phyloP scores from a whole-genome alignment of 2,113 vertebrate genomes.

The Orthochromis malagaraziensis region DNA sequence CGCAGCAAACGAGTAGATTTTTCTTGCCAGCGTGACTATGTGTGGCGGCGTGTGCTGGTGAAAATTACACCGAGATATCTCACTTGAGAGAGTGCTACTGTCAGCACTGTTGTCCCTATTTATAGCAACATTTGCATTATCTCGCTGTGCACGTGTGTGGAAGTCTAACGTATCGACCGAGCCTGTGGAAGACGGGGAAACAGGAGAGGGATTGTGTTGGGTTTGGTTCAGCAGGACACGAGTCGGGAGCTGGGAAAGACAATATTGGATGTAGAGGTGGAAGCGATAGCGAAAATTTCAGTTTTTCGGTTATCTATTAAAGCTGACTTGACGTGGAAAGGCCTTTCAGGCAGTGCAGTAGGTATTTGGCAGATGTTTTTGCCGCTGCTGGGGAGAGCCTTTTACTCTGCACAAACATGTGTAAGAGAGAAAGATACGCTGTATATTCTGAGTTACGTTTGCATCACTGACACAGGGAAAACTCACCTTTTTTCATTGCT shows the following conservation, averaged over 20 bases:
- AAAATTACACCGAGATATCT: conserved; percentile 60
- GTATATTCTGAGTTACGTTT: neutral
- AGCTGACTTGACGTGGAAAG: conserved; percentile 42
- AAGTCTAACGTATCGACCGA: conserved; percentile 55
- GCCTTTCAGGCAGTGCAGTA: conserved; percentile 32
- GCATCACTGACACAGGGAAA: neutral
- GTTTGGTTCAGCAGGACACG: conserved; percentile 29
- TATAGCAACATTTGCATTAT: conserved; percentile 76
- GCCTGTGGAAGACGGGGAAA: conserved; percentile 35
- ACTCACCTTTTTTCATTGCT: neutral
- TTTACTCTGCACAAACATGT: conserved; percentile 2
- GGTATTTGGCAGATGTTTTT: conserved; percentile 42
- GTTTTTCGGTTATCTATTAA: conserved; percentile 39
- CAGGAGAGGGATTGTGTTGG: conserved; percentile 42
- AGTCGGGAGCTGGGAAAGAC: neutral
- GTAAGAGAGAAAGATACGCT: neutral
- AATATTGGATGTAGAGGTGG: conserved; percentile 31
- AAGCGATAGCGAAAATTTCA: conserved; percentile 14
- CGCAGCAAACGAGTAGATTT: conserved; percentile 7
- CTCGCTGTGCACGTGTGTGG: conserved; percentile 45
- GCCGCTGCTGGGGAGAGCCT: neutral
- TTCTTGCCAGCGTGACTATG: neutral
- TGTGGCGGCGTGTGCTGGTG: conserved; percentile 8
- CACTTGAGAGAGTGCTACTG: conserved; percentile 61
- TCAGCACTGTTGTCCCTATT: conserved; percentile 71